Conservation (phyloP, 2,797 vertebrate genomes). For the Molossus alvarezi region DNA sequence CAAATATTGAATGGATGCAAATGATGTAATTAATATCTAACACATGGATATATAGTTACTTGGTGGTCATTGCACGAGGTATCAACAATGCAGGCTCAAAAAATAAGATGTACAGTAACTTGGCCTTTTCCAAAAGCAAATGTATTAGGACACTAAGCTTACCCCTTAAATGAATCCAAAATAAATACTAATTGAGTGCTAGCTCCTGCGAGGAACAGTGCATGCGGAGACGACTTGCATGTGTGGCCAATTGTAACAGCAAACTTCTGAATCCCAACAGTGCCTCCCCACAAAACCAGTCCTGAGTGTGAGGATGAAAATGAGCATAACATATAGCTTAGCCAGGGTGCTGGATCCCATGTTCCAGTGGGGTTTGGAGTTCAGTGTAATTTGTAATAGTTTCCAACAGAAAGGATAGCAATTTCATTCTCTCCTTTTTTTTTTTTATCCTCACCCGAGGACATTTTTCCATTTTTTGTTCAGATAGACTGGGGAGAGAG, state of each 20-base stretch:
- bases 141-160: constrained; percentile 63
- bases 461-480: no score
- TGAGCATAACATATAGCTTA: not conserved
- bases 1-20: constrained; percentile 68
- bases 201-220: constrained; percentile 69
- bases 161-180: constrained; percentile 70
- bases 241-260: constrained; percentile 13
- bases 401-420: constrained; percentile 56
- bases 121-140: constrained; percentile 78
- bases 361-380: not conserved
- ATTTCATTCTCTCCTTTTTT: not conserved
- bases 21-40: constrained; percentile 63
- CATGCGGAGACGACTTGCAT: constrained; percentile 75
- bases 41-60: constrained; percentile 56
- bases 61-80: constrained; percentile 72
- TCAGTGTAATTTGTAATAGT: constrained; percentile 20
- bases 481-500: no score
- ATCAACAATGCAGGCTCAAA: constrained; percentile 74
- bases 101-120: constrained; percentile 68
- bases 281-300: constrained; percentile 33
- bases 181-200: constrained; percentile 63
- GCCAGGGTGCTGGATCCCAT: not conserved
- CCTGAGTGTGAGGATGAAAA: constrained; percentile 45
- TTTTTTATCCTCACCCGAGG: no score
- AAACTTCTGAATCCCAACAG: not conserved